Evolutionary conservation across 2,888 invertebrate genomes (phyloP), one percentile per base, ranked within the genome.

Genomic region (Rotaria sp.): DNA sequence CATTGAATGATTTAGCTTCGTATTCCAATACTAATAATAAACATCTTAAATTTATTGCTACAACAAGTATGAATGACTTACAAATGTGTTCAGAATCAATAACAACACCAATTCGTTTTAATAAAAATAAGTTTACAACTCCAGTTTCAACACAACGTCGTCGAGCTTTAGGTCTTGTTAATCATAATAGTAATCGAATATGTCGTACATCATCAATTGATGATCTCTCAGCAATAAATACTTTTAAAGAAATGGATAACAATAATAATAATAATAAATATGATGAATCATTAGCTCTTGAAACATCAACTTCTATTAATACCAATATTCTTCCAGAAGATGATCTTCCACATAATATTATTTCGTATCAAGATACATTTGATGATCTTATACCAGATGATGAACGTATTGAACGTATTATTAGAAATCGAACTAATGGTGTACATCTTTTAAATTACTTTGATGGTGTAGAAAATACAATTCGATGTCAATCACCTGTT

Each of bases 51-150:
- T 67, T 67, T 67, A 30, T 67, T 67, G 18, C 15, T 67, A 30
- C 67, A 67, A 67, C 67, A 35, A 67, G 35, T 67, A 26, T 35
- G 26, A 67, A 67, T 67, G 35, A 67, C 13, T 18, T 35, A 18
- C 30, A 67, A 67, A 67, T 35, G 18, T 67, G 67, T 35, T 67
- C 67, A 67, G 67, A 67, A 30, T 35, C 67, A 5, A 35, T 30
- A 35, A 67, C 67, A 35, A 80, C 75, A 80, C 75, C 75, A 45
- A 45, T 80, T 45, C 75, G 75, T 80, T 67, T 67, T 18, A 67
- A 35, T 67, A 67, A 67, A 35, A 67, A 30, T 15, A 67, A 67
- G 35, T 67, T 67, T n/a, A 30, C 30, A 18, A 80, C 75, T 45
- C 75, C 75, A 26, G 3, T 45, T 24, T 45, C 75, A 5, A 80